Evolutionary conservation across 2,888 invertebrate genomes (phyloP).

Genomic region (Drosophila flavopinicola): DNA sequence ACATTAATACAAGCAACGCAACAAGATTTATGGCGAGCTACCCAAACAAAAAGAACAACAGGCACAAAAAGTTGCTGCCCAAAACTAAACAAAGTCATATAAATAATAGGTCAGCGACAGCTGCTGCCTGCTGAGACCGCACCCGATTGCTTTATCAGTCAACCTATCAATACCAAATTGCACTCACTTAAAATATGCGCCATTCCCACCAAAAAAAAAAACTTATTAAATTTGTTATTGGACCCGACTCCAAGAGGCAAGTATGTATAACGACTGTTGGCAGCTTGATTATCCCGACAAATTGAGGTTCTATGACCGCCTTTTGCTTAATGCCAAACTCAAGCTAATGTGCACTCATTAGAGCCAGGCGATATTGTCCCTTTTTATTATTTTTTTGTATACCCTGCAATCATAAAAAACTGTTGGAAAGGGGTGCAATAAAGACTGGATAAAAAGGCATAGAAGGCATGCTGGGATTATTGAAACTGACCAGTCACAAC

Average conservation of each 20-base stretch:
- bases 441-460: too few relatives aligned
- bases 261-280: conserved; percentile 21
- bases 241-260: not conserved
- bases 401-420: conserved; percentile 9
- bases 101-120: conserved; percentile 63
- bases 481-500: not conserved
- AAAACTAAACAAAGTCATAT: conserved; percentile 64
- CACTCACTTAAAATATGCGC: conserved; percentile 63
- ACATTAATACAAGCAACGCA: conserved; percentile 47
- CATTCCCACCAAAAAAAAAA: not conserved
- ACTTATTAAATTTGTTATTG: conserved; percentile 32
- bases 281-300: conserved; percentile 66
- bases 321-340: conserved; percentile 43
- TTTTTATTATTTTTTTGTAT: conserved; percentile 10
- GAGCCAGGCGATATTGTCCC: conserved; percentile 39
- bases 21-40: conserved; percentile 44
- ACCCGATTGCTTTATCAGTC: conserved; percentile 53
- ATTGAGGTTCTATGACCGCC: conserved; percentile 47
- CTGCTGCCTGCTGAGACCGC: conserved; percentile 42
- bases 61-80: conserved; percentile 36
- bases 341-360: conserved; percentile 74
- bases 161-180: conserved; percentile 72
- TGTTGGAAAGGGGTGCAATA: not conserved
- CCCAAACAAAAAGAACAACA: conserved; percentile 12
- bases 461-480: too few relatives aligned